Evolutionary conservation across 2,888 invertebrate genomes (phyloP), one percentile per base, ranked within the genome.

Genomic region (Alloscopus bannaensis): DNA sequence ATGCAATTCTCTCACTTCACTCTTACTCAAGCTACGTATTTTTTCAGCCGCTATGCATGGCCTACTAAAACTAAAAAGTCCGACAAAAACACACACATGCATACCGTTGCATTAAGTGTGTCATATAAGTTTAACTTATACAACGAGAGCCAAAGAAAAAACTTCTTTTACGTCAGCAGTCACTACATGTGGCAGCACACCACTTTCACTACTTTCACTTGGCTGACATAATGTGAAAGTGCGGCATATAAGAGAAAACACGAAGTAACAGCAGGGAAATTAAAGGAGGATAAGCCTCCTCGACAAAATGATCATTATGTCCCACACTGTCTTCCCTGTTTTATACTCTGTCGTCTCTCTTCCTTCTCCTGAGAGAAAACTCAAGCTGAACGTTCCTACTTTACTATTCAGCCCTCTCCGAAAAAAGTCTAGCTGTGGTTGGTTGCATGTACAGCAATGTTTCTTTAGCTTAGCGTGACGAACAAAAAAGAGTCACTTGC

Each of bases 251-350:
- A 11, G 26, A 20, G 55, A 18, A 59, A 75, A 60, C 59, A 28
- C 31, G 47, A 50, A 68, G 36, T 59, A 62, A 68, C 60, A 68
- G 68, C 26, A 65, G 60, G 52, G 50, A 68, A 76, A 68, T 68
- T 65, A 76, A 76, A 75, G 60, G 22, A 40, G 76, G 68, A 76
- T 69, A 76, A 69, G 42, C 68, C 60, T 62, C 42, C 68, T 62
- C 68, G 52, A 75, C 62, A 75, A 75, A 75, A 66, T 50, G 68
- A 62, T 69, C 68, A 68, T 76, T 76, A 68, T 76, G 68, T 68
- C 68, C 31, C 57, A 47, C 45, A 47, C 59, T 45, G 70, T 69
- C 60, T 68, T 69, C 50, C 55, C 60, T 36, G 13, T 52, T 69
- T 66, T 47, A n/a, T 36, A 36, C 18, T 62, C 22, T 59, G 29